These are phyloP conservation scores for Irena cyanogastra DNA, from an alignment of 2,113 vertebrate genomes.

Conservation along the genomic window DNA sequence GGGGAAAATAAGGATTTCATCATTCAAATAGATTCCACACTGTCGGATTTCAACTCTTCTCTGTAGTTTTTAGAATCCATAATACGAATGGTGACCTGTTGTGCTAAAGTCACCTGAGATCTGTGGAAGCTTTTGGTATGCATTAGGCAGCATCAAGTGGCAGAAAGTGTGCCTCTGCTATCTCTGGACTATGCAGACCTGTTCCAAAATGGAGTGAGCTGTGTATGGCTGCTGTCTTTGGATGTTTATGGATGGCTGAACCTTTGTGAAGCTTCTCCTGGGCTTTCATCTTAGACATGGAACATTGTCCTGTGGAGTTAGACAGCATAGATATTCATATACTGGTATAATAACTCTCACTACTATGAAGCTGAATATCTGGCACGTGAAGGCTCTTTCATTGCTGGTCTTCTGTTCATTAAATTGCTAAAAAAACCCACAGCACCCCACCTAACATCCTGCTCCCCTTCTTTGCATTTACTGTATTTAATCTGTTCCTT, in stretches of 20 bases:
- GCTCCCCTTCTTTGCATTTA: neutral
- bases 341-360: neutral
- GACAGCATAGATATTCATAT: too few species aligned
- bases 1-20: neutral
- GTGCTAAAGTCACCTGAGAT: neutral
- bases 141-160: neutral
- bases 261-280: neutral
- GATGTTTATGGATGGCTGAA: too few species aligned
- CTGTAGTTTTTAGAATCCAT: neutral
- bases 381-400: neutral
- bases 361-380: neutral
- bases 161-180: neutral
- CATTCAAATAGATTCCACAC: neutral
- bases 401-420: neutral
- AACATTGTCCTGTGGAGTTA: neutral
- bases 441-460: neutral
- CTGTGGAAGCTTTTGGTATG: neutral
- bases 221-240: neutral
- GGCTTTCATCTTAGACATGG: neutral
- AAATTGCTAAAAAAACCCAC: neutral
- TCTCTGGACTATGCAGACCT: neutral
- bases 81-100: neutral
- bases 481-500: neutral
- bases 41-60: neutral
- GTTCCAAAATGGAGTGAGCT: neutral